Conservation (phyloP, 2,113 vertebrate genomes). For the Crocuta crocuta region DNA sequence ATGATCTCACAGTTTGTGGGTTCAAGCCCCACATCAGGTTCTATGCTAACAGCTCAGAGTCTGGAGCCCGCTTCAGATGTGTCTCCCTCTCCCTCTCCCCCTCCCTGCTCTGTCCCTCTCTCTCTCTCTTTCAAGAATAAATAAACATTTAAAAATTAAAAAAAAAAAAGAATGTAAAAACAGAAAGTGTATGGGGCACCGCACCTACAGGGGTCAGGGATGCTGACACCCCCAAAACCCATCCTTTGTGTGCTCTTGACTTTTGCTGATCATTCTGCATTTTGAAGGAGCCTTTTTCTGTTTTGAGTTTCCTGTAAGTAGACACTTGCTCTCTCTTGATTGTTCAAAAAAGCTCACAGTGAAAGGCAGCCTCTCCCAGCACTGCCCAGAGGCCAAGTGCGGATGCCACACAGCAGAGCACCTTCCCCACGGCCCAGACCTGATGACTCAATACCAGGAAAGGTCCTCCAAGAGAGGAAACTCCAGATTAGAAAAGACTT, state of each 20-base stretch:
- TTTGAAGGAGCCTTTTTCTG: not conserved
- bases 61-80: too few relatives aligned
- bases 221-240: fast-evolving
- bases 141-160: too few relatives aligned
- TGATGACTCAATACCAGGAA: fast-evolving
- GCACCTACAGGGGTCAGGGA: not conserved
- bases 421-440: not conserved
- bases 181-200: fast-evolving
- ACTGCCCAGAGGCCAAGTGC: too few relatives aligned
- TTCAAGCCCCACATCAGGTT: too few relatives aligned
- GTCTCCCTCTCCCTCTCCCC: too few relatives aligned
- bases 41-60: too few relatives aligned
- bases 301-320: not conserved
- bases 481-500: fast-evolving
- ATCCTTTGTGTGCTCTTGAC: not conserved
- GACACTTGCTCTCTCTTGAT: not conserved
- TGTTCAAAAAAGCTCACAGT: not conserved
- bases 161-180: too few relatives aligned
- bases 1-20: too few relatives aligned
- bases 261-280: not conserved
- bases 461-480: not conserved
- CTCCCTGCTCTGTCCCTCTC: too few relatives aligned
- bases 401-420: too few relatives aligned
- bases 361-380: not conserved
- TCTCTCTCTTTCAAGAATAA: too few relatives aligned